A percentile compares a stretch with the other conserved stretches of the same genome.
Conservation (phyloP, 2,888 invertebrate genomes). For the Hyalella azteca region DNA sequence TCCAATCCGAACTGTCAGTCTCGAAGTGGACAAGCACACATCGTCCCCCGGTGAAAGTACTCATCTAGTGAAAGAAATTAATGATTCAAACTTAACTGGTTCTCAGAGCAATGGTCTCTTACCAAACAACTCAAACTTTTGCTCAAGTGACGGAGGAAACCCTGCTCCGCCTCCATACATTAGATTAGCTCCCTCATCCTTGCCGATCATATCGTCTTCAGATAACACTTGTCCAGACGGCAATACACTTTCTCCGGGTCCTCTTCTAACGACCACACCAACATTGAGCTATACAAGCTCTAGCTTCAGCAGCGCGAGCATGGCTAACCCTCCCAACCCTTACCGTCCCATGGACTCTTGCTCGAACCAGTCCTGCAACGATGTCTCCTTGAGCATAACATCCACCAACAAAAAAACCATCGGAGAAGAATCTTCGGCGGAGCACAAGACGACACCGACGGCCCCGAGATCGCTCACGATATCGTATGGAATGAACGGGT, state of each 20-base stretch:
- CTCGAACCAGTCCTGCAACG: conserved; percentile 21
- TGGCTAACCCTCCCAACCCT: neutral
- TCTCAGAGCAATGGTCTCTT: conserved; percentile 10
- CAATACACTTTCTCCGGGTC: neutral
- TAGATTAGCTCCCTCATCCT: neutral
- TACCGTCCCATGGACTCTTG: conserved; percentile 21
- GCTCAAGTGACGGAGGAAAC: neutral
- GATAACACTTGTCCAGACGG: neutral
- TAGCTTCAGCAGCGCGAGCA: conserved; percentile 2
- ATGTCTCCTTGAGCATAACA: conserved; percentile 5
- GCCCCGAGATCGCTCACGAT: neutral
- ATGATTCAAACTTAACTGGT: neutral
- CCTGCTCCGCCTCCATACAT: neutral
- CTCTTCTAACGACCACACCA: neutral
- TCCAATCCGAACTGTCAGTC: conserved; percentile 15
- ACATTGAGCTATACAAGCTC: neutral
- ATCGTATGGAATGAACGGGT: neutral
- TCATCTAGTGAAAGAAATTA: neutral
- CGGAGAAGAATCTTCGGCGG: neutral
- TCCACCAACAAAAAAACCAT: neutral
- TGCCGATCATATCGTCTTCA: neutral
- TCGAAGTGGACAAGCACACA: neutral
- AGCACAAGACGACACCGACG: neutral
- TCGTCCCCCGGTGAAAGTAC: neutral
- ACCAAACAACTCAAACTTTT: neutral